Conservation (phyloP, 2,888 invertebrate genomes). For the Leucoma salicis region DNA sequence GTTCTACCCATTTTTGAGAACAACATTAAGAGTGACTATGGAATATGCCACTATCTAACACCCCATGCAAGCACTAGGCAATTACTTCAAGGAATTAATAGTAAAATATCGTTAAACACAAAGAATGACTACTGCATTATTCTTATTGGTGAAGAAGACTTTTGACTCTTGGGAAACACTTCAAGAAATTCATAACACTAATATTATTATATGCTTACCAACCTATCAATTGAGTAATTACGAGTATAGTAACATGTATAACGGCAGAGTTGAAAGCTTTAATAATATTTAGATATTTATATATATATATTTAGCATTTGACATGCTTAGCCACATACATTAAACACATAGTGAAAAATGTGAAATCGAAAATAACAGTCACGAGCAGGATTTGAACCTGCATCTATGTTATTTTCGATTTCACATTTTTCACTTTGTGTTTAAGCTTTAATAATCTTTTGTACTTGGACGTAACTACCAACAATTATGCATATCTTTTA, state of each 20-base stretch:
- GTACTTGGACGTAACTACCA: too few species aligned
- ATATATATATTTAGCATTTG: not conserved
- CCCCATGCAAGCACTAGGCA: not conserved
- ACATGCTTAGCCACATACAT: not conserved
- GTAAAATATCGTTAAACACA: not conserved
- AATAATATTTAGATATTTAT: not conserved
- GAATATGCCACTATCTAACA: too few species aligned
- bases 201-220: constrained; percentile 4
- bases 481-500: too few species aligned
- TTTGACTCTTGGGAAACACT: not conserved
- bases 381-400: constrained; percentile 5
- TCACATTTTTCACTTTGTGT: too few species aligned
- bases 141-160: not conserved
- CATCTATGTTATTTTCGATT: too few species aligned
- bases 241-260: constrained; percentile 3
- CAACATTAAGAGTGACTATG: too few species aligned
- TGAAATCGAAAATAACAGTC: too few species aligned
- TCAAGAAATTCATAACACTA: constrained; percentile 2
- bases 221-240: constrained; percentile 3
- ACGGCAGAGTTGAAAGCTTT: constrained; percentile 2
- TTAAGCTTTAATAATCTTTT: too few species aligned
- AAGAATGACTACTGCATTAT: not conserved
- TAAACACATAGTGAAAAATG: too few species aligned
- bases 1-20: too few species aligned
- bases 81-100: not conserved